Percentiles rank a stretch among this genome's conserved stretches.
Conservation (phyloP, 2,797 vertebrate genomes). For the Xerus rutilus region DNA sequence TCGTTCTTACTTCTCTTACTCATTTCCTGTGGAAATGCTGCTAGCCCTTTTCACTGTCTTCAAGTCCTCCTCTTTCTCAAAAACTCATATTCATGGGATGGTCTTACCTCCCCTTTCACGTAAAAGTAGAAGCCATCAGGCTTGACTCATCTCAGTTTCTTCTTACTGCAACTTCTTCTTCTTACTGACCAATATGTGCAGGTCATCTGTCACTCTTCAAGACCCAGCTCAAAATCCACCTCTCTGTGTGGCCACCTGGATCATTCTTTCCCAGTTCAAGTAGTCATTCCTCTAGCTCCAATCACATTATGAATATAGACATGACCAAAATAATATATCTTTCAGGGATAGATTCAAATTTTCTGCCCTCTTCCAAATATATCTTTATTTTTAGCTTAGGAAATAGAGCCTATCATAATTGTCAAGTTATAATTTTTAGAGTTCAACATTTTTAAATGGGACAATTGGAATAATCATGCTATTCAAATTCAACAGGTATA, state of each 20-base stretch:
- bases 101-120: neutral
- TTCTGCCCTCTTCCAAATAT: neutral
- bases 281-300: neutral
- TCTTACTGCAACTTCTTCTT: constrained; percentile 23
- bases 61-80: neutral
- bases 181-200: neutral
- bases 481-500: neutral
- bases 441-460: constrained; percentile 46
- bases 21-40: neutral
- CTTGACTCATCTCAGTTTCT: neutral
- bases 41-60: neutral
- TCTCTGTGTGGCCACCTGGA: neutral
- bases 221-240: neutral
- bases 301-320: neutral
- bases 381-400: constrained; percentile 20
- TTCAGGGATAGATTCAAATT: constrained; percentile 18
- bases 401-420: constrained; percentile 11
- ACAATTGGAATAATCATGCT: neutral
- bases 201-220: neutral
- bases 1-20: neutral
- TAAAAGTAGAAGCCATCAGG: neutral
- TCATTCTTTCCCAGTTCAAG: neutral
- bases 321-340: neutral
- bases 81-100: neutral
- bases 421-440: neutral